phyloP scores from a whole-genome alignment of 2,888 invertebrate species.

The Candidula unifasciata region DNA sequence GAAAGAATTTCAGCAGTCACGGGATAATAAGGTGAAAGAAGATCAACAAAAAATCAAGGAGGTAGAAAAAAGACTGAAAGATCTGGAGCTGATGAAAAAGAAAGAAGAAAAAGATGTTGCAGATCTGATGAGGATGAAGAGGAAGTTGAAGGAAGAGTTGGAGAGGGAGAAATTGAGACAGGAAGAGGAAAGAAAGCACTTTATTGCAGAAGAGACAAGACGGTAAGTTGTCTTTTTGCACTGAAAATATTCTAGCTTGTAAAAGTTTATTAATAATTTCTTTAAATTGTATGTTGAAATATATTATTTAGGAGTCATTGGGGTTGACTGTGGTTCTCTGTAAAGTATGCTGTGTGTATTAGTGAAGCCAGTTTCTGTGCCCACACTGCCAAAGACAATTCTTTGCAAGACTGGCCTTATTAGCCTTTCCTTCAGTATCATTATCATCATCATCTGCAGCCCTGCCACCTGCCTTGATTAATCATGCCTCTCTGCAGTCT shows the following conservation, averaged over 20 bases:
- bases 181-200: constrained; percentile 46
- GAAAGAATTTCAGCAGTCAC: constrained; percentile 11
- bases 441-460: too few species aligned
- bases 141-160: constrained; percentile 64
- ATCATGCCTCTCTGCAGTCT: too few species aligned
- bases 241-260: not conserved
- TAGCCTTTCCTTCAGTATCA: too few species aligned
- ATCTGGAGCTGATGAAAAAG: constrained; percentile 60
- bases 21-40: not conserved
- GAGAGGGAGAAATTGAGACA: constrained; percentile 53
- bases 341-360: too few species aligned
- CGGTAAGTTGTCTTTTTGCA: constrained; percentile 58
- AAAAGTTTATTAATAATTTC: not conserved
- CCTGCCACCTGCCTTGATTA: too few species aligned
- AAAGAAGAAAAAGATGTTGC: constrained; percentile 71
- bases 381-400: too few species aligned
- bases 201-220: constrained; percentile 62
- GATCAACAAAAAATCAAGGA: constrained; percentile 45
- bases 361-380: too few species aligned
- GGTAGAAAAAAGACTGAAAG: constrained; percentile 56
- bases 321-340: too few species aligned
- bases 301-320: too few species aligned
- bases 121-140: constrained; percentile 72
- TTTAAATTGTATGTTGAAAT: not conserved
- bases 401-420: too few species aligned